These are phyloP conservation scores for Promerops cafer DNA, from an alignment of 2,113 vertebrate genomes.

Conservation along the genomic window DNA sequence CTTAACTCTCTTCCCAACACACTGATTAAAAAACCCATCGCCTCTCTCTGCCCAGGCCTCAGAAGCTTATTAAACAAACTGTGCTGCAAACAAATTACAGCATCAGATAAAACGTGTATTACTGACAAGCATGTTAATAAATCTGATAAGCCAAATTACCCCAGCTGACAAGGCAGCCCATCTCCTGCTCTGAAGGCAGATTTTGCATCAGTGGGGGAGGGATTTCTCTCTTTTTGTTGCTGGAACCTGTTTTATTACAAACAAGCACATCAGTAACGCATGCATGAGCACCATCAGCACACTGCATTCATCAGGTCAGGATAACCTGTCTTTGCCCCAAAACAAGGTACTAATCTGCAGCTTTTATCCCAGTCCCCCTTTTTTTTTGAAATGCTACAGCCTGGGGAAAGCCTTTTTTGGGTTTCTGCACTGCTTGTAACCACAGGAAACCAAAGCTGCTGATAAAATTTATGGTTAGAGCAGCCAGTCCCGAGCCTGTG, in stretches of 20 bases:
- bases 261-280: background rate
- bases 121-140: constrained; percentile 27
- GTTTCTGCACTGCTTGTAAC: background rate
- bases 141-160: constrained; percentile 20
- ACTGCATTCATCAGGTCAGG: background rate
- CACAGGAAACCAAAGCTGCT: background rate
- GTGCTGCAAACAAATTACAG: constrained; percentile 37
- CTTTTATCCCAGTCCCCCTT: background rate
- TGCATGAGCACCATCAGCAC: background rate
- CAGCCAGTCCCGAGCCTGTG: background rate
- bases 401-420: background rate
- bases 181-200: background rate
- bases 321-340: background rate
- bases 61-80: background rate
- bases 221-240: background rate
- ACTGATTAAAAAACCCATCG: background rate
- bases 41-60: background rate
- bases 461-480: background rate
- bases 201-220: background rate
- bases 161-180: constrained; percentile 6
- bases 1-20: background rate
- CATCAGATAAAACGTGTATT: constrained; percentile 19
- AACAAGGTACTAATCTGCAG: background rate
- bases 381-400: background rate
- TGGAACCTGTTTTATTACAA: background rate